A percentile compares a stretch with the other conserved stretches of the same genome.
phyloP scores from a whole-genome alignment of 2,888 invertebrate species.

The Leptinotarsa rubiginosa region DNA sequence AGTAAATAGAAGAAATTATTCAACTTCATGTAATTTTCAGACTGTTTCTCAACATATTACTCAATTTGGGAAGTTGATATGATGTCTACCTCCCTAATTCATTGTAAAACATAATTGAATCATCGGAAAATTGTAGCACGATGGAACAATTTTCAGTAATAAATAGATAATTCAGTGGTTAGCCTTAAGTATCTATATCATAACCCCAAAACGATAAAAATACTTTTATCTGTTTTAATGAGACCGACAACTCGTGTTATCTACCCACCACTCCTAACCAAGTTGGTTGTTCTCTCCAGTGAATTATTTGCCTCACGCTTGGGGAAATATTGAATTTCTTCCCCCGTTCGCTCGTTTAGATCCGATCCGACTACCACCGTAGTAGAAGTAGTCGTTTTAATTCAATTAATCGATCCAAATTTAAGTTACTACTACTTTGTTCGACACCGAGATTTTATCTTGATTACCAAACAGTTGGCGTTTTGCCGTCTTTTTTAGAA shows the following conservation, averaged over 20 bases:
- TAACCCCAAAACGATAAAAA: conserved; percentile 1
- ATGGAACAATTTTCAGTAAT: too few relatives aligned
- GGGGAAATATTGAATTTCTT: conserved; percentile 20
- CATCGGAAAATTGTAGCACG: too few relatives aligned
- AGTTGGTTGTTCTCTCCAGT: conserved; percentile 9
- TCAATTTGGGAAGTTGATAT: too few relatives aligned
- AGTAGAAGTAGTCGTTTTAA: conserved; percentile 14
- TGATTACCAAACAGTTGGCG: neutral
- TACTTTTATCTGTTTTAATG: conserved; percentile 3
- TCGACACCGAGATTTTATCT: conserved; percentile 5
- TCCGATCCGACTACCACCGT: conserved; percentile 4
- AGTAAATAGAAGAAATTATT: too few relatives aligned
- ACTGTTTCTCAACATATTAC: too few relatives aligned
- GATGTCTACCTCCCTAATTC: too few relatives aligned
- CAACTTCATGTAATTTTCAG: too few relatives aligned
- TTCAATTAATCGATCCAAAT: conserved; percentile 18
- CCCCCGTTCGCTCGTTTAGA: conserved; percentile 19
- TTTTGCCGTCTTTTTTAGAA: neutral
- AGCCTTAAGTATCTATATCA: neutral
- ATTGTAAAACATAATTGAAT: too few relatives aligned
- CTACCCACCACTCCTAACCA: neutral
- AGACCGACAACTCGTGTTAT: conserved; percentile 6
- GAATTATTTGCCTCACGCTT: conserved; percentile 9
- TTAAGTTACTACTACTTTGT: conserved; percentile 9
- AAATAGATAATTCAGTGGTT: too few relatives aligned